Conservation (phyloP, 2,888 invertebrate genomes). For the Pristionchus exspectatus region DNA sequence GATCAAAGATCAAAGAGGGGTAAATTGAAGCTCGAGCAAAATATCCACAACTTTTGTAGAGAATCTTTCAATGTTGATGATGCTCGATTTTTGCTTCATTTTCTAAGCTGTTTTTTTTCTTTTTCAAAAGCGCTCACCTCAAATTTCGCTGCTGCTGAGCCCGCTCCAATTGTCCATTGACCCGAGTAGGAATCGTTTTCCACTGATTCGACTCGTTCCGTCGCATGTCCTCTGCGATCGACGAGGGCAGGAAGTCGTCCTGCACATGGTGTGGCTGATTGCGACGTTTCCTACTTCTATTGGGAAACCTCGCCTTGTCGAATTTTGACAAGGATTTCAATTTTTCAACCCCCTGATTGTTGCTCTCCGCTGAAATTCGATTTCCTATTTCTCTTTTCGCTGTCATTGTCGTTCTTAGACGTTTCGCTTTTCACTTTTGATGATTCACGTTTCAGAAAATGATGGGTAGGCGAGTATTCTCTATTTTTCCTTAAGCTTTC, state of each 20-base stretch:
- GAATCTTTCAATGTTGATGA: too few relatives aligned
- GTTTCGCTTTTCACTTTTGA: constrained; percentile 10
- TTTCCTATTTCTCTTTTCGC: background rate
- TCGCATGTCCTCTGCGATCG: constrained; percentile 55
- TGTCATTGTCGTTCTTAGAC: background rate
- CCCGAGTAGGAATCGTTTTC: constrained; percentile 48
- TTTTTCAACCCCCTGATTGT: too few relatives aligned
- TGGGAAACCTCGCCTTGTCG: background rate
- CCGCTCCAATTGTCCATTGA: background rate
- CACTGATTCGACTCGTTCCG: constrained; percentile 52
- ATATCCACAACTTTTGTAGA: too few relatives aligned
- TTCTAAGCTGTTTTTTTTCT: too few relatives aligned
- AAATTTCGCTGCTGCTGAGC: constrained; percentile 34
- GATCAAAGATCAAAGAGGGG: background rate
- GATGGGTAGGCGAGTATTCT: too few relatives aligned
- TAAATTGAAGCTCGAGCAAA: too few relatives aligned
- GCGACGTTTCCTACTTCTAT: background rate
- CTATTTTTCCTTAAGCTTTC: too few relatives aligned
- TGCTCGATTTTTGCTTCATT: too few relatives aligned
- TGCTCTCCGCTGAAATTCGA: background rate
- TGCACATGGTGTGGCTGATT: background rate
- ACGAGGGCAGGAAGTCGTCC: constrained; percentile 50
- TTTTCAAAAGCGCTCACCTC: background rate
- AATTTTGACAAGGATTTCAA: background rate
- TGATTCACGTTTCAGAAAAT: background rate